Evolutionary conservation across 2,113 vertebrate species (phyloP), one percentile per base, ranked within the genome.

Genomic region (Pollachius pollachius): DNA sequence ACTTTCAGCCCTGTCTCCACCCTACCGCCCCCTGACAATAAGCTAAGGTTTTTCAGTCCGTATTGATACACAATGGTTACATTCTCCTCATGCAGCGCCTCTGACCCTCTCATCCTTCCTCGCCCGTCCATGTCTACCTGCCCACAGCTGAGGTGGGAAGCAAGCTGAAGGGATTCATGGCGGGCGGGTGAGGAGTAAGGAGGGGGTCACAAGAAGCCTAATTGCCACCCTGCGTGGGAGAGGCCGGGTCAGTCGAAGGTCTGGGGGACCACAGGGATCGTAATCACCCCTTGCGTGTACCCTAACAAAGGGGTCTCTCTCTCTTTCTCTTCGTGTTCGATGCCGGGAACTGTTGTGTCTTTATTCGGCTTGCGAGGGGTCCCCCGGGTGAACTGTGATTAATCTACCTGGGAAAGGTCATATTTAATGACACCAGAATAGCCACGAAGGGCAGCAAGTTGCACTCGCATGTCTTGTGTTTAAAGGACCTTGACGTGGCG

Each of bases 371-470:
- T 6, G 4, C 54, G 21, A 64, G 30, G 67, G 65, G 67, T 71
- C 69, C 67, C 56, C 74, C 68, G 70, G 68, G 70, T 69, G 48
- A 65, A 68, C 74, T 76, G 84, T 67, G 86, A 84, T 73, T 58
- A 78, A 86, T 84, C 86, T 81, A 87, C 84, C 85, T 88, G 83
- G 85, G 86, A 88, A 88, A 85, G 76, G 79, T 69, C 0, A 1
- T 81, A 69, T 77, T 72, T 82, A 85, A 80, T 80, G 77, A 77
- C 59, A 3, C 41, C 41, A 9, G 41, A 48, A 12, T 12, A 48
- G 41, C 41, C 41, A 13, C 9, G 41, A 48, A 48, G 41, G 41
- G 41, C 41, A 48, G 41, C 41, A 13, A 9, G 12, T 7, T 13
- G 41, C 41, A 48, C 41, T 12, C 11, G 41, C 41, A 13, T 48